Evolutionary conservation across 2,797 vertebrate species (phyloP), one percentile per base, ranked within the genome.

Genomic region (Brotogeris chrysoptera): DNA sequence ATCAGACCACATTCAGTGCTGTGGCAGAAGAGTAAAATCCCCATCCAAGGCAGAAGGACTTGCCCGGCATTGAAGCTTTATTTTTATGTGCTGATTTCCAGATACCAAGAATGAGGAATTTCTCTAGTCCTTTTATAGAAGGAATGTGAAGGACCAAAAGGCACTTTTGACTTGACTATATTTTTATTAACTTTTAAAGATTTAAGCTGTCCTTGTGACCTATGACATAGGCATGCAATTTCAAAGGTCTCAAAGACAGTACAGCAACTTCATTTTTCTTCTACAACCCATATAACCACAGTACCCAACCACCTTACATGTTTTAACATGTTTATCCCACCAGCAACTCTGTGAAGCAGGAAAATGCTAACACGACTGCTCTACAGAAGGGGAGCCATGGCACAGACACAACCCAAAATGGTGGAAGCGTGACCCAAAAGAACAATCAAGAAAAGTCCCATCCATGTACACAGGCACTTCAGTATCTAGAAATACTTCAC

Each of bases 11-110:
- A 16, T 57, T 84, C 14, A 30, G 59, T 18, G 3, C 73, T 61
- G 28, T 34, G 76, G 78, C 89, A 83, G 86, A 50, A 82, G 63
- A 92, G 61, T 66, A 70, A 85, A 86, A 92, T 68, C 93, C 92
- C 76, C 86, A 83, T 60, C 66, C 65, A 49, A 95, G 60, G 79
- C 63, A 95, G 72, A 13, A 92, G 71, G 71, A 91, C 53, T 93
- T 46, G 88, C 71, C 64, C 78, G 80, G 74, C 46, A 32, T 5
- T 1, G 0, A 84, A 47, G 63, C 21, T 91, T 87, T 80, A 91
- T 96, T 97, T 96, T 93, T 94, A 90, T 86, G 71, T 64, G 46
- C 55, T 57, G 38, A 71, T 88, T 81, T 93, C 90, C 44, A 91
- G 77, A 90, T 6, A 88, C 53, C 69, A 92, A 90, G 50, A 92